Base-by-base conservation (phyloP, 1,140 invertebrate genomes). In the Hylaeus volcanicus region DNA sequence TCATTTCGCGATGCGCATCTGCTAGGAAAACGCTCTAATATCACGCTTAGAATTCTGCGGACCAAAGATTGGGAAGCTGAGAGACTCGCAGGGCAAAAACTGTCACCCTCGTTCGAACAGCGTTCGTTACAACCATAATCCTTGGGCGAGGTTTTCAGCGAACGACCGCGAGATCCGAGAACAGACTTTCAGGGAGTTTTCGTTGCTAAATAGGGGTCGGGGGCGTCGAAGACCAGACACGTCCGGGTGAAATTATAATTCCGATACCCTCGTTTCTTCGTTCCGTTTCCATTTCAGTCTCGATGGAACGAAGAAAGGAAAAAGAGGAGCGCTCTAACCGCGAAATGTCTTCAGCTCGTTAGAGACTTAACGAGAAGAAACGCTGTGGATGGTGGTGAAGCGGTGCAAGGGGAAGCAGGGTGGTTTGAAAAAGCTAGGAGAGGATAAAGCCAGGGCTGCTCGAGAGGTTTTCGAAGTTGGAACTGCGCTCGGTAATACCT, bases 361-460 rank as follows among this genome's bases (percentile, higher is more conserved):
- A 89, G 77, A 75, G 75, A 82, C 76, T 75, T 89, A 90, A 90
- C 84, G 87, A 89, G 86, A 83, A 89, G 86, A 83, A 90, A 89
- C 81, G 83, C 79, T 77, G 1, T 12, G 78, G 80, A 79, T 75
- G 74, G 41, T 58, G 26, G 61, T 65, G 75, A 85, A 89, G 73
- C 41, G 65, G 41, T 1, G 12, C 26, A 5, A 41, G 8, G 48
- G 9, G 1, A 41, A 2, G 5, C 43, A 14, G 41, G 15, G 12
- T 3, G 41, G 37, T 8, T 4, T 8, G 45, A 64, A 43, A 74
- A 74, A 58, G 26, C 9, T 5, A 12, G 48, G 58, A 48, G 66
- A 63, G 73, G 61, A 55, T 48, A 66, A 70, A 78, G 61, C 58
- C 66, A 48, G 45, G 45, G 45, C 80, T 85, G 72, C 56, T 81